Percentiles rank a stretch among this genome's conserved stretches.
Evolutionary conservation across 1,140 invertebrate genomes (phyloP).

Genomic region (Prorops nasuta): DNA sequence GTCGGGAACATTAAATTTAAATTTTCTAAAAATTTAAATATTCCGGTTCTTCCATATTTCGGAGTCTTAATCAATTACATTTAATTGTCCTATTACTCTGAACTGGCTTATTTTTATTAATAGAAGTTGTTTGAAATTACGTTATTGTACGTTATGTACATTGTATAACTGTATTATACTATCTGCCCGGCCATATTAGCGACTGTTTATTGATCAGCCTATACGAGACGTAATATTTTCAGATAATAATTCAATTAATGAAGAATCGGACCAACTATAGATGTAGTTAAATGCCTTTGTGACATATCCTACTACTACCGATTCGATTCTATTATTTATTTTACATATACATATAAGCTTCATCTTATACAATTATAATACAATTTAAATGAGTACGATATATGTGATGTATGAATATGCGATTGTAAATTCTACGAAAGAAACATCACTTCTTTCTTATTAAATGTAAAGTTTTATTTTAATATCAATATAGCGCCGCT

Average conservation of each 20-base stretch:
- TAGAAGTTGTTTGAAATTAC: no score
- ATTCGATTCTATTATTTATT: constrained; percentile 26
- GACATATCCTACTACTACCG: constrained; percentile 37
- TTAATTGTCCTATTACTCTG: no score
- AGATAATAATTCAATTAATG: constrained; percentile 21
- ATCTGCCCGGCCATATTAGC: constrained; percentile 13
- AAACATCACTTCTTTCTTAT: no score
- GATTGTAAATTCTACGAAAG: not conserved
- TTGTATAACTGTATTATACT: no score
- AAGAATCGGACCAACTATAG: constrained; percentile 39
- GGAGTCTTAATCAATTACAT: constrained; percentile 4
- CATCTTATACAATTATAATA: no score
- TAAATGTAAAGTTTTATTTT: not conserved
- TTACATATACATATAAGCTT: constrained; percentile 3
- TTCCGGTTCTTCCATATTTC: not conserved
- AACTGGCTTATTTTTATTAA: no score
- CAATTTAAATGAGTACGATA: no score
- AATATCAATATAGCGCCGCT: not conserved
- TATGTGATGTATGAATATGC: constrained; percentile 1
- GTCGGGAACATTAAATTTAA: not conserved
- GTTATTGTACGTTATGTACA: no score
- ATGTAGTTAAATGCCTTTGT: constrained; percentile 32
- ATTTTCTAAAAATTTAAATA: not conserved
- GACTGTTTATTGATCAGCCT: constrained; percentile 16
- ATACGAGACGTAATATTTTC: constrained; percentile 23